Evolutionary conservation across 2,113 vertebrate species (phyloP).

Genomic region (Andinoacara biseriatus): DNA sequence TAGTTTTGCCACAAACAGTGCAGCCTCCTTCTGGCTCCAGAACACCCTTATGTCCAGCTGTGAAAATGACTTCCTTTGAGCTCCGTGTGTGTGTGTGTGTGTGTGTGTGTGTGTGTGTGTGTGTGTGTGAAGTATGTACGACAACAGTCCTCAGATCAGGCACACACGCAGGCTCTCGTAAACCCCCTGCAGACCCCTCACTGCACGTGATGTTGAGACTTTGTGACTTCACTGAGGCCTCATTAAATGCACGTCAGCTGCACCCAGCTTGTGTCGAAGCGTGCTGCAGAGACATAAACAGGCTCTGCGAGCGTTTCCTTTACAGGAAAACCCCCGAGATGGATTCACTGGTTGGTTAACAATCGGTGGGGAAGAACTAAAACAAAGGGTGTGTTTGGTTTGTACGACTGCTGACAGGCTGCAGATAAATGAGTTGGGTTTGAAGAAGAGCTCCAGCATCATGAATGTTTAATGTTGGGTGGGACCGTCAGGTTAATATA

Average conservation of each 20-base stretch:
- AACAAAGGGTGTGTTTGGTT: neutral
- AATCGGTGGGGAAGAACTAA: neutral
- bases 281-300: neutral
- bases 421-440: neutral
- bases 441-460: neutral
- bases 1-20: fast-evolving
- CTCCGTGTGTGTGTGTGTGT: neutral
- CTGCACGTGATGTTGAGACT: neutral
- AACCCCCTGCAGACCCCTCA: neutral
- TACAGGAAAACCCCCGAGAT: neutral
- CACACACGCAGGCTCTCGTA: neutral
- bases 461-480: constrained; percentile 30
- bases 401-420: neutral
- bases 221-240: neutral
- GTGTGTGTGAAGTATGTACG: neutral
- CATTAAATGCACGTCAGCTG: constrained; percentile 7
- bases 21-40: neutral
- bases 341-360: neutral
- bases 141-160: neutral
- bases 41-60: constrained; percentile 2
- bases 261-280: neutral
- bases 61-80: constrained; percentile 20
- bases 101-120: too few relatives aligned
- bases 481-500: neutral
- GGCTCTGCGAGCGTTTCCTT: neutral